phyloP scores from a whole-genome alignment of 1,140 invertebrate species.

The Archivesica marissinica region DNA sequence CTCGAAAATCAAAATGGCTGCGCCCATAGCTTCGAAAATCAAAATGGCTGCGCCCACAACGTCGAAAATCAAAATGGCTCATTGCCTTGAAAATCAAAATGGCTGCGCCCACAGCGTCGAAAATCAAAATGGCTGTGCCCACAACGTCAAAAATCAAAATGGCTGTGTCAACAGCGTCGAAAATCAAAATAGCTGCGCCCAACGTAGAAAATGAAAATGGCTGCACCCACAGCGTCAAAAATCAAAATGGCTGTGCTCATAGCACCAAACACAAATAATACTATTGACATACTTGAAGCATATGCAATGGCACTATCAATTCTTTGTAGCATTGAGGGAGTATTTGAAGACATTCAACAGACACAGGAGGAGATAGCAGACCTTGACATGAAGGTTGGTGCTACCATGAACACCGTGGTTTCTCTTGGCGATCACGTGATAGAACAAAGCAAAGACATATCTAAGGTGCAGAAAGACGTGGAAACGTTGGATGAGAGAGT shows the following conservation, averaged over 20 bases:
- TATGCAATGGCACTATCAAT: too few species aligned
- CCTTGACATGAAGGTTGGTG: slow-evolving; percentile 28
- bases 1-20: too few species aligned
- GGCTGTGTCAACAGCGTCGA: too few species aligned
- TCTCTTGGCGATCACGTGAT: slow-evolving; percentile 41
- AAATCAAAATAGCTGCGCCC: background rate
- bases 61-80: too few species aligned
- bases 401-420: slow-evolving; percentile 51
- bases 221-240: too few species aligned
- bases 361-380: background rate
- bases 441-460: slow-evolving; percentile 71
- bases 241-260: background rate
- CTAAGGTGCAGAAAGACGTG: slow-evolving; percentile 67
- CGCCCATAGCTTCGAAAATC: too few species aligned
- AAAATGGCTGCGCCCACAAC: too few species aligned
- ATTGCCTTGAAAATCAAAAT: too few species aligned
- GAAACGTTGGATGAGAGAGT: slow-evolving; percentile 69
- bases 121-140: too few species aligned
- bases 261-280: background rate
- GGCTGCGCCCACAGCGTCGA: too few species aligned
- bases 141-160: too few species aligned
- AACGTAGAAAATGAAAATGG: background rate
- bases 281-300: background rate
- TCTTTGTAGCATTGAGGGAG: slow-evolving; percentile 4
- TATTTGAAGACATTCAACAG: background rate